Evolutionary conservation across 2,888 invertebrate genomes (phyloP).

Genomic region (Clunio marinus): DNA sequence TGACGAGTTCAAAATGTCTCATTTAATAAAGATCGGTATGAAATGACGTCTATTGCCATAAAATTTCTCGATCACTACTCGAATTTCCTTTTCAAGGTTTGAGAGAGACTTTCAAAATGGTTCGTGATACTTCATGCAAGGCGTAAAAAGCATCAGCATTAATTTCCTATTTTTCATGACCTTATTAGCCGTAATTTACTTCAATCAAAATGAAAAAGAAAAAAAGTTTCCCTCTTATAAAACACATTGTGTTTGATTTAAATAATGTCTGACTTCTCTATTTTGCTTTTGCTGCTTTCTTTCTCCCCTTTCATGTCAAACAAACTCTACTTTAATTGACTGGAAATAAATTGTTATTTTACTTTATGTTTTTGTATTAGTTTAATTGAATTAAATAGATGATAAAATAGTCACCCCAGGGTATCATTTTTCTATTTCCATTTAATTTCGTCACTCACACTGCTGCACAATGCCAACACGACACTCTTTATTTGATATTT

Average conservation of each 20-base stretch:
- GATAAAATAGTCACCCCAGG: slow-evolving; percentile 36
- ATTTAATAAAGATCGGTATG: not conserved
- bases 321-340: slow-evolving; percentile 36
- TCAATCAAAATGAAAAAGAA: too few species aligned
- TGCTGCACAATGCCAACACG: slow-evolving; percentile 23
- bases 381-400: slow-evolving; percentile 39
- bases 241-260: not conserved
- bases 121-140: not conserved
- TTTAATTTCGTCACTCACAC: slow-evolving; percentile 34
- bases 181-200: slow-evolving; percentile 24
- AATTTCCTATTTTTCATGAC: slow-evolving; percentile 9
- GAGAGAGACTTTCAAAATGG: slow-evolving; percentile 16
- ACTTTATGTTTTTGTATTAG: slow-evolving; percentile 26
- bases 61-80: not conserved
- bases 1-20: not conserved
- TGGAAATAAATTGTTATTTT: slow-evolving; percentile 30
- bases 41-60: not conserved
- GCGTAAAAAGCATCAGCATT: not conserved
- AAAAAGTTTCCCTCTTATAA: not conserved
- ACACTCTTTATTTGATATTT: slow-evolving; percentile 36
- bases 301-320: slow-evolving; percentile 14
- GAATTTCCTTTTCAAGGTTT: not conserved
- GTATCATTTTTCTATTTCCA: slow-evolving; percentile 29
- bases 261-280: slow-evolving; percentile 15
- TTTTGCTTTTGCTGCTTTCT: not conserved